Evolutionary conservation across 2,888 invertebrate species (phyloP).

Genomic region (Myathropa florea): DNA sequence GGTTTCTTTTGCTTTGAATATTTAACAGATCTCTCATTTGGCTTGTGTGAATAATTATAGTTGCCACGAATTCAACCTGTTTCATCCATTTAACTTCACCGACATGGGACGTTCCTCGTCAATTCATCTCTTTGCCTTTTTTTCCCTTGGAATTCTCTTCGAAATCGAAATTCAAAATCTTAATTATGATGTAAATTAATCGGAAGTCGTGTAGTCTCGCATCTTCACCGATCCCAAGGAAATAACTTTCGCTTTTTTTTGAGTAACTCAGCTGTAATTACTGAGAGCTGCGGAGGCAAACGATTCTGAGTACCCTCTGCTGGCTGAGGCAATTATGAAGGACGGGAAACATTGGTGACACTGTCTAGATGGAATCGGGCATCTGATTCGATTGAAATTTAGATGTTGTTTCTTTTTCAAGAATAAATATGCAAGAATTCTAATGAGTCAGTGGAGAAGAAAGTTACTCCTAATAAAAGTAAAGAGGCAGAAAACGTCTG

Average conservation of each 20-base stretch:
- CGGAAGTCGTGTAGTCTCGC: conserved; percentile 38
- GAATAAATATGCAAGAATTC: conserved; percentile 49
- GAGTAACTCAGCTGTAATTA: background rate
- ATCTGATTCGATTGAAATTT: conserved; percentile 2
- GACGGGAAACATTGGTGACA: background rate
- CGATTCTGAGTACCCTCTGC: background rate
- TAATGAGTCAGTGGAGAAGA: conserved; percentile 19
- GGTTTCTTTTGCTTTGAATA: conserved; percentile 37
- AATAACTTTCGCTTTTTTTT: conserved; percentile 61
- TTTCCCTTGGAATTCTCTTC: background rate
- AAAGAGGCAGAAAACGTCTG: conserved; percentile 22
- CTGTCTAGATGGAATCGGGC: background rate
- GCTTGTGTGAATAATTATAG: conserved; percentile 15
- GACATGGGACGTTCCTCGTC: background rate
- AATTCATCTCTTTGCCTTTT: background rate
- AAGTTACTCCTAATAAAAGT: conserved; percentile 28
- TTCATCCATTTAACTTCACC: background rate
- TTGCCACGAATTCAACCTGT: conserved; percentile 24
- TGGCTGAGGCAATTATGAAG: background rate
- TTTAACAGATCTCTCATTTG: conserved; percentile 34
- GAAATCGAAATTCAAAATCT: conserved; percentile 48
- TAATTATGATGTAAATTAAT: conserved; percentile 57
- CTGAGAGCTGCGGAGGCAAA: background rate
- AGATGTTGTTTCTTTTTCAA: background rate
- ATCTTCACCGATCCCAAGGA: background rate